Percentiles rank a stretch among this genome's conserved stretches.
These are phyloP conservation scores for Pocillopora grandis DNA, from an alignment of 92 coral and sea anemone genomes.

Conservation along the genomic window DNA sequence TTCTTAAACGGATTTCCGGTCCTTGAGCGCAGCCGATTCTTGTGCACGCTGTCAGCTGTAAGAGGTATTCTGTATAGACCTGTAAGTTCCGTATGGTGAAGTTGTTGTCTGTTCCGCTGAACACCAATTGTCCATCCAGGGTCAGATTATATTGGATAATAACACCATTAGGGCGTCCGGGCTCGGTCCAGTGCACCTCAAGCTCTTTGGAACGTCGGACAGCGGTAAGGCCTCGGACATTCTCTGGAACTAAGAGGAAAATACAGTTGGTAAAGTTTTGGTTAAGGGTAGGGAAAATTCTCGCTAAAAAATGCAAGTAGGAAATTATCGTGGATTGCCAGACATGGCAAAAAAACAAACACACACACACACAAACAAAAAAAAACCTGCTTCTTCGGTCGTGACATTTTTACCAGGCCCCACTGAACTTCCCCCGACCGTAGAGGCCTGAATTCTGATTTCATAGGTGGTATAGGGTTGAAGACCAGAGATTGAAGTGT, in stretches of 20 bases:
- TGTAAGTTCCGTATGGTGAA: slow-evolving; percentile 74
- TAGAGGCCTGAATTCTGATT: slow-evolving; percentile 79
- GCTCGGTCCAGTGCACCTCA: slow-evolving; percentile 78
- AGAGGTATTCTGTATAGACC: slow-evolving; percentile 68
- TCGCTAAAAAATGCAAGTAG: no score
- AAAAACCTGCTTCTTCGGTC: slow-evolving; percentile 84
- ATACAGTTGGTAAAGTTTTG: background rate
- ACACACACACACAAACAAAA: background rate
- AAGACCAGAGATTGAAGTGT: slow-evolving; percentile 74
- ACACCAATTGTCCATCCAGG: slow-evolving; percentile 56
- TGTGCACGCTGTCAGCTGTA: slow-evolving; percentile 87
- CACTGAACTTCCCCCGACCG: slow-evolving; percentile 80
- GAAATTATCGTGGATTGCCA: no score
- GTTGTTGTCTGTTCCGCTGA: slow-evolving; percentile 65
- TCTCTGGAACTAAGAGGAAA: slow-evolving; percentile 70
- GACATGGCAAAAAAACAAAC: no score
- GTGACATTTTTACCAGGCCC: slow-evolving; percentile 79
- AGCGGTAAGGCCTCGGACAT: slow-evolving; percentile 74
- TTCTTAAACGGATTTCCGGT: slow-evolving; percentile 44
- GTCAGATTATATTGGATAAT: slow-evolving; percentile 74
- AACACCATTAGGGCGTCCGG: slow-evolving; percentile 82
- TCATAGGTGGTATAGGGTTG: slow-evolving; percentile 79
- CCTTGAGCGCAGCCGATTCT: slow-evolving; percentile 73
- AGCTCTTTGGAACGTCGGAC: slow-evolving; percentile 71
- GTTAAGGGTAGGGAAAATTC: background rate